phyloP scores from a whole-genome alignment of 2,113 vertebrate species.

The Dicrurus megarhynchus region DNA sequence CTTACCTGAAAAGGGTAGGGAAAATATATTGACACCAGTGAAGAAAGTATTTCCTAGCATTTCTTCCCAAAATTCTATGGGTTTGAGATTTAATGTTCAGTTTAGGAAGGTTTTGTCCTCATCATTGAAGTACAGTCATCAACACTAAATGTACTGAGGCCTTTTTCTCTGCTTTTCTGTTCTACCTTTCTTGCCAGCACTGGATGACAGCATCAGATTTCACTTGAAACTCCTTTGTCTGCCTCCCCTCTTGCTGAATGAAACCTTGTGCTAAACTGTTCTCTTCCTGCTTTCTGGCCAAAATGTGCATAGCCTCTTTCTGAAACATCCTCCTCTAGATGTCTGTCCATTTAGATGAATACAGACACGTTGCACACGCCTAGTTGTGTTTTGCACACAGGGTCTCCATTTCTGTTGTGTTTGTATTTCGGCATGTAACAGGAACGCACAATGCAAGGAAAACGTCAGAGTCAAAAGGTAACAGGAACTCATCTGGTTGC shows the following conservation, averaged over 20 bases:
- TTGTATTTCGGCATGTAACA: not conserved
- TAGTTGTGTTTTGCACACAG: not conserved
- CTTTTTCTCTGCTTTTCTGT: not conserved
- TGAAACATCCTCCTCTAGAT: not conserved
- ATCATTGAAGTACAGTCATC: not conserved
- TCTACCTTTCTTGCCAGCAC: not conserved
- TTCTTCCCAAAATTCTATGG: not conserved
- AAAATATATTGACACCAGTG: not conserved
- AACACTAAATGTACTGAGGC: not conserved
- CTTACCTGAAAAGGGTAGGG: not conserved
- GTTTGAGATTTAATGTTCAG: not conserved
- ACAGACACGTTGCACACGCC: not conserved
- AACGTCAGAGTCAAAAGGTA: not conserved
- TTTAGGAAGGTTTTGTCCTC: not conserved
- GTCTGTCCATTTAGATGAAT: not conserved
- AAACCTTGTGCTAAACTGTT: not conserved
- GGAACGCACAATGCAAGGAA: not conserved
- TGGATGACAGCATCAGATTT: not conserved
- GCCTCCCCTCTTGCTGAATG: not conserved
- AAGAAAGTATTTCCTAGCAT: not conserved
- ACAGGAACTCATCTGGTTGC: not conserved
- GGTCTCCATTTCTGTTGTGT: not conserved
- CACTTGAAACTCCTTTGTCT: not conserved
- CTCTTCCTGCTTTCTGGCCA: not conserved
- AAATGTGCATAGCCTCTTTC: not conserved